Conservation (phyloP, 2,797 vertebrate genomes). For the Acomys russatus region DNA sequence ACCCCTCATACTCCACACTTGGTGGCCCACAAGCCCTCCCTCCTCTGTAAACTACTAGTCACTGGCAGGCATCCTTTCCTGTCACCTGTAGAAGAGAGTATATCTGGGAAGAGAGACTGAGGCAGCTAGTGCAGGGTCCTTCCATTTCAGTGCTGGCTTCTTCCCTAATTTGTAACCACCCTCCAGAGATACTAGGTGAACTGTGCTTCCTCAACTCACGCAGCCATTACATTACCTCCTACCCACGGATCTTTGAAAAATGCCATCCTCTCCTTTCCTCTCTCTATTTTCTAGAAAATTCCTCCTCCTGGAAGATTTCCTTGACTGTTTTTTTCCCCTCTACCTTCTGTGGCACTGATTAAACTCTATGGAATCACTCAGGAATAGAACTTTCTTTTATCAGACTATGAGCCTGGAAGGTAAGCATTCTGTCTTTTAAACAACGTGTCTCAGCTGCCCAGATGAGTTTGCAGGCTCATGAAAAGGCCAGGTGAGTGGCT, state of each 20-base stretch:
- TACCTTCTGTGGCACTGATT: not conserved
- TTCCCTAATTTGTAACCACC: not conserved
- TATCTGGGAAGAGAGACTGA: not conserved
- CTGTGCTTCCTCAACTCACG: not conserved
- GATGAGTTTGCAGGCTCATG: not conserved
- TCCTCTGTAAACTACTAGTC: not conserved
- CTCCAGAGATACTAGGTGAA: not conserved
- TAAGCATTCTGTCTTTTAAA: not conserved
- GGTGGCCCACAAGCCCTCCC: not conserved
- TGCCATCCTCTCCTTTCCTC: not conserved
- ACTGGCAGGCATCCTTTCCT: not conserved
- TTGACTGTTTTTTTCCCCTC: not conserved
- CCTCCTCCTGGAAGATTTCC: not conserved
- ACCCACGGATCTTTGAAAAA: not conserved
- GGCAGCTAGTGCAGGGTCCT: not conserved
- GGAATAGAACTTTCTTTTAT: not conserved
- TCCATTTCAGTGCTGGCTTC: not conserved
- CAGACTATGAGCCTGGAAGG: not conserved
- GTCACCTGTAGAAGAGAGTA: not conserved
- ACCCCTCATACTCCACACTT: not conserved
- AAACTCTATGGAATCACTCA: not conserved
- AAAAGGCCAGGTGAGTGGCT: constrained; percentile 4
- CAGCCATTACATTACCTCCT: not conserved
- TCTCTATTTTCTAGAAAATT: not conserved
- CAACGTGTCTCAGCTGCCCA: not conserved